Evolutionary conservation across 2,113 vertebrate genomes (phyloP), one percentile per base, ranked within the genome.

Genomic region (Rhynchomys soricoides): DNA sequence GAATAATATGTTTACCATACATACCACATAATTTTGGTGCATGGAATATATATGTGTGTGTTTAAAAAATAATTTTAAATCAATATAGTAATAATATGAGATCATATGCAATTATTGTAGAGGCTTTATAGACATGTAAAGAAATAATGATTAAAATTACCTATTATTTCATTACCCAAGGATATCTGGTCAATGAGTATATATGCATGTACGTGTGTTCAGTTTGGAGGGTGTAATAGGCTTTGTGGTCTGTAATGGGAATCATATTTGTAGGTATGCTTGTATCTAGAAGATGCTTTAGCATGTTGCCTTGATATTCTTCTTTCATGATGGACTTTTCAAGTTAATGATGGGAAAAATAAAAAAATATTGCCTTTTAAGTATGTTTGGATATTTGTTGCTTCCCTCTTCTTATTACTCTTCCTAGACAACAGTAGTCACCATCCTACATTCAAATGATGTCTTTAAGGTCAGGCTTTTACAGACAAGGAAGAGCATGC

Each of bases 41-140:
- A 86, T 91, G 29, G 40, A 11, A 22, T 77, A 13, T 66, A 31
- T 75, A 26, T 64, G 75, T 70, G 48, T 55, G 92, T 66, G 48
- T n/a, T 96, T 92, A 95, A 92, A 77, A 34, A 78, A 62, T 52
- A 34, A 40, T 90, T 95, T 95, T 40, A 96, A 52, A 59, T 50
- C 6, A 77, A 78, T 17, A 50, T 43, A 71, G 26, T 66, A 66
- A 29, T 52, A 90, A 86, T 91, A 59, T 48, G 70, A 45, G 19
- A 37, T 50, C 37, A 90, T 78, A 71, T 29, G 0, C 12, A 83
- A 64, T 79, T 85, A 94, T 64, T 86, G 3, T 62, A 62, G 70
- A 71, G 10, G 24, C 64, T 78, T 89, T 89, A 24, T 62, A 68
- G 75, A 57, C 74, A 48, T 73, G 4, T 83, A 88, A 88, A 95